These are phyloP conservation scores for Sciurus carolinensis DNA, from an alignment of 2,797 vertebrate species.

Conservation along the genomic window DNA sequence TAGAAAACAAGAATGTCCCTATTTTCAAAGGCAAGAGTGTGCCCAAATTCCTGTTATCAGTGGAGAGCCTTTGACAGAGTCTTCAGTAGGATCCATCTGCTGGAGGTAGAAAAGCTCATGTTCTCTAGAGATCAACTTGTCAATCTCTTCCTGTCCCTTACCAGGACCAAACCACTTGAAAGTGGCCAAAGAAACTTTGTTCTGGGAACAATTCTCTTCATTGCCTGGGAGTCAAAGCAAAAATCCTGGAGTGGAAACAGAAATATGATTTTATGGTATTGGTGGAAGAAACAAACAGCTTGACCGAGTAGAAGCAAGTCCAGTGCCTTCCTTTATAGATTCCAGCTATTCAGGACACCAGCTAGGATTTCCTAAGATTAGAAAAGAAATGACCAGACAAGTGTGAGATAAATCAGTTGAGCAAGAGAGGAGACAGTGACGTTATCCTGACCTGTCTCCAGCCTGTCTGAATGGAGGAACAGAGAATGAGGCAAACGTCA, in stretches of 20 bases:
- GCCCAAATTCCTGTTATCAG: neutral
- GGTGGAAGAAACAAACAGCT: slow-evolving; percentile 45
- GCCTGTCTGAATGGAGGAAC: slow-evolving; percentile 57
- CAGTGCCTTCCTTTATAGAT: slow-evolving; percentile 14
- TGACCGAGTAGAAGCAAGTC: slow-evolving; percentile 60
- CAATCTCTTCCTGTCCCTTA: slow-evolving; percentile 25
- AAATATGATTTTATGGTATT: slow-evolving; percentile 62
- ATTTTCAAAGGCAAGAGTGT: slow-evolving; percentile 26
- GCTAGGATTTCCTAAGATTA: slow-evolving; percentile 56
- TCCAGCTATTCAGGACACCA: slow-evolving; percentile 63
- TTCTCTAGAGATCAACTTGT: slow-evolving; percentile 46
- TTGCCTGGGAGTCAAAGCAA: slow-evolving; percentile 20
- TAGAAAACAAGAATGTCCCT: slow-evolving; percentile 30
- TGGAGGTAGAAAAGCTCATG: neutral
- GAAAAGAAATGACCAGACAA: slow-evolving; percentile 60
- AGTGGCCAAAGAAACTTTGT: slow-evolving; percentile 28
- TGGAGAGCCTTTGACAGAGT: neutral
- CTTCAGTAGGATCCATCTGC: neutral
- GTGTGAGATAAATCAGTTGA: slow-evolving; percentile 72
- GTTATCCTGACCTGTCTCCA: slow-evolving; percentile 72
- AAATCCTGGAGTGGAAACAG: slow-evolving; percentile 60
- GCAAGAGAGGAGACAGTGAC: slow-evolving; percentile 71
- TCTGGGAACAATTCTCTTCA: slow-evolving; percentile 44
- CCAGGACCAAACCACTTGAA: slow-evolving; percentile 63
- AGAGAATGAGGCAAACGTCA: slow-evolving; percentile 66